Percentiles rank a stretch among this genome's conserved stretches.
Conservation (phyloP, 2,113 vertebrate genomes). For the Odontophorus gujanensis region DNA sequence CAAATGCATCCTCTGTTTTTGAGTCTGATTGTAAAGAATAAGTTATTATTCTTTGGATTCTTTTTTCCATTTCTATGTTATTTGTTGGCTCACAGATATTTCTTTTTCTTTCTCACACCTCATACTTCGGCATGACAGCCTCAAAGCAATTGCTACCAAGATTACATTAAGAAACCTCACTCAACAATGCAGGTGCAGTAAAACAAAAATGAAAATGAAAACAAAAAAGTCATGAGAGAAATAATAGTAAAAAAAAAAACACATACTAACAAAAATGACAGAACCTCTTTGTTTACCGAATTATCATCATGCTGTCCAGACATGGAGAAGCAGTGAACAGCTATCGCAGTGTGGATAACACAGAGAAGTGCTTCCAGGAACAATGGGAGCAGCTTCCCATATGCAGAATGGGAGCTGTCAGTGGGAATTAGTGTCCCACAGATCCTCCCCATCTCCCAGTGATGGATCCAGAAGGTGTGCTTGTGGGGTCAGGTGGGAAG, state of each 20-base stretch:
- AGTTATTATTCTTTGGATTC: not conserved
- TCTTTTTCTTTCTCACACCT: conserved; percentile 26
- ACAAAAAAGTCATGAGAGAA: not conserved
- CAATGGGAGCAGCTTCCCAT: not conserved
- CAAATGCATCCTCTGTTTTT: not conserved
- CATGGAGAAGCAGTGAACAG: fast-evolving
- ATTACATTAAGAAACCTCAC: not conserved
- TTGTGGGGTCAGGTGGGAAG: not conserved
- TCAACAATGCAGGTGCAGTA: not conserved
- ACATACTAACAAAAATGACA: not conserved
- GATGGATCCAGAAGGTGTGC: not conserved
- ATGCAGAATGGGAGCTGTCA: not conserved
- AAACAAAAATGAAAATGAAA: conserved; percentile 33
- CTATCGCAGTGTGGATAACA: not conserved
- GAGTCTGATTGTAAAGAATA: not conserved
- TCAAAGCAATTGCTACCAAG: not conserved
- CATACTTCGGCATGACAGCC: not conserved
- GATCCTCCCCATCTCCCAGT: not conserved
- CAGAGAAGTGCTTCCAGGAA: not conserved
- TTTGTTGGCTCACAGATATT: not conserved
- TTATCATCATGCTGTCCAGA: not conserved
- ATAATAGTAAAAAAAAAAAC: not conserved
- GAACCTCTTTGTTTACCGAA: not conserved
- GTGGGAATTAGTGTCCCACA: not conserved
- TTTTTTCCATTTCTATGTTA: not conserved